Evolutionary conservation across 2,797 vertebrate species (phyloP).

Genomic region (Macroramphosus scolopax): DNA sequence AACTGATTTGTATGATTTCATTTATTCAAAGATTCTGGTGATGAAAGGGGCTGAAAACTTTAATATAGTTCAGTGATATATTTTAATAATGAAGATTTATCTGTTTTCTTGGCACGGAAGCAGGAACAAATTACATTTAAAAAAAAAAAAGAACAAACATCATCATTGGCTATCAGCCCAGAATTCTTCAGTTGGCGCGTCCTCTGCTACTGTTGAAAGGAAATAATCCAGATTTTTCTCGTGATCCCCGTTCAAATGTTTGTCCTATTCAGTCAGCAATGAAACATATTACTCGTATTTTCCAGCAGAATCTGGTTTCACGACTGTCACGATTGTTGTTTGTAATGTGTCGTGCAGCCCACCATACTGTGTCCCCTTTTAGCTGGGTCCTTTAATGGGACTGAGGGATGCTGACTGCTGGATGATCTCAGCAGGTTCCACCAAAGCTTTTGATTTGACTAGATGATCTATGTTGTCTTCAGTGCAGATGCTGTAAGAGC

Average conservation of each 20-base stretch:
- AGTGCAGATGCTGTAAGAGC: neutral
- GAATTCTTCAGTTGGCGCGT: too few species aligned
- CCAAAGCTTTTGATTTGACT: neutral
- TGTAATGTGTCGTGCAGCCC: constrained; percentile 7
- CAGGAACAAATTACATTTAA: too few species aligned
- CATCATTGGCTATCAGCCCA: too few species aligned
- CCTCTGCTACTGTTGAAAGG: too few species aligned
- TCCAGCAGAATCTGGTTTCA: constrained; percentile 5
- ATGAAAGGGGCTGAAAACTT: too few species aligned
- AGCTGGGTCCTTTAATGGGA: constrained; percentile 21
- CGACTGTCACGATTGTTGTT: constrained; percentile 31
- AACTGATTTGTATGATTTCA: too few species aligned
- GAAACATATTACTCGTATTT: constrained; percentile 4
- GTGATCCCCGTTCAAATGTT: constrained; percentile 11
- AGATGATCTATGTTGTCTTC: constrained; percentile 19
- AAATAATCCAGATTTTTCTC: constrained; percentile 12
- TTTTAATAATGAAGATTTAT: too few species aligned
- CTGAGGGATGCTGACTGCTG: constrained; percentile 33
- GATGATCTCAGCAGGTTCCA: constrained; percentile 30
- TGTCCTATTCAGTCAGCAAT: constrained; percentile 1
- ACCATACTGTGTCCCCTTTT: constrained; percentile 7
- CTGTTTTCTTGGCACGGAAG: too few species aligned
- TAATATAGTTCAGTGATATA: too few species aligned
- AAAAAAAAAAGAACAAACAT: too few species aligned
- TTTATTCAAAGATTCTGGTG: too few species aligned